Evolutionary conservation across 2,888 invertebrate species (phyloP), one percentile per base, ranked within the genome.

Genomic region (Oconnorella tubifera): DNA sequence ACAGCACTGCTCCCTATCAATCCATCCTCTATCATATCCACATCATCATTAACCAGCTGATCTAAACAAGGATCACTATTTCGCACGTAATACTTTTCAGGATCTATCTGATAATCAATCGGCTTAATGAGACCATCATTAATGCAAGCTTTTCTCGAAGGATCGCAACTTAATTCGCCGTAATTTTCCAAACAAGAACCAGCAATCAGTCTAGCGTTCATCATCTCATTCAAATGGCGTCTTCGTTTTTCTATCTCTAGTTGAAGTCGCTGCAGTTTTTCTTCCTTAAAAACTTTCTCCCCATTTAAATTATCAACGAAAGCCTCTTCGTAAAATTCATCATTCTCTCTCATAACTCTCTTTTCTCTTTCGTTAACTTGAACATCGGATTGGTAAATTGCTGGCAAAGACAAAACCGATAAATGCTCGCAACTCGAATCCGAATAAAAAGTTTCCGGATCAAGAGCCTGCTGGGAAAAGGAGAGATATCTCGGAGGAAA

Each of bases 191-290:
- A 32, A 19, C 28, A 29, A 31, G 32, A 62, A 32, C 57, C 62
- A 48, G 27, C 51, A n/a, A 19, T 60, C n/a, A n/a, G n/a, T 10
- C 33, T 19, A 55, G 56, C 55, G 4, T 33, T 51, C 55, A 51
- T 51, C 66, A 85, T 84, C 70, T 86, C 85, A 71, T 85, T 86
- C 66, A 87, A 84, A 73, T 86, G 85, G 71, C 84, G 84, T 50
- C 86, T 82, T 25, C 87, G 79, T 62, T 85, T 81, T 14, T 86
- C 86, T 66, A 88, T 86, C 76, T 87, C 87, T 50, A 85, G 85
- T 70, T 86, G 85, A 62, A 88, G 84, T 70, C 85, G 83, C 48
- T 84, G 82, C 74, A 86, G 85, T 74, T 86, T 85, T 73, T 85
- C 84, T 72, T 87, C 87, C 49, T 86, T 77, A 19, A 14, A 40